These are phyloP conservation scores for Zeus faber DNA, from an alignment of 2,113 vertebrate species.

Conservation along the genomic window DNA sequence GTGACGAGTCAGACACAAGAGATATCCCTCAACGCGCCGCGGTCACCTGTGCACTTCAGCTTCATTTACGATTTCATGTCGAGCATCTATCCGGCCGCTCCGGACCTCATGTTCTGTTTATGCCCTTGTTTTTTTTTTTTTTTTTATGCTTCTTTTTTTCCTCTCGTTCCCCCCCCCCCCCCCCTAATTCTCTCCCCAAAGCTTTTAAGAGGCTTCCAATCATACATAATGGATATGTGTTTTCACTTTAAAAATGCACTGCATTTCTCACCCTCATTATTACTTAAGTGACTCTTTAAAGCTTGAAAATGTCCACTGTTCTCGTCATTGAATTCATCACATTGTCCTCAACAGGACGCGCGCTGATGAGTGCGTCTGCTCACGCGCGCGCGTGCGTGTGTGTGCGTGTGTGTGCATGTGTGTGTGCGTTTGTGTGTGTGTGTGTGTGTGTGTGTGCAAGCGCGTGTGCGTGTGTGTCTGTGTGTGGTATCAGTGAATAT, in stretches of 20 bases:
- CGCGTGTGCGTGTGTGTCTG: no score
- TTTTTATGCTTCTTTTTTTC: no score
- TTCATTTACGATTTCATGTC: conserved; percentile 73
- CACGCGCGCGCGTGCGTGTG: no score
- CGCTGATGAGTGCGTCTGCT: no score
- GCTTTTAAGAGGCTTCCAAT: conserved; percentile 75
- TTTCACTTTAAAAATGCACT: conserved; percentile 73
- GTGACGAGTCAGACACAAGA: conserved; percentile 52
- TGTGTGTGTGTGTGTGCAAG: no score
- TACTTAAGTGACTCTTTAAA: conserved; percentile 68
- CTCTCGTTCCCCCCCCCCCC: no score
- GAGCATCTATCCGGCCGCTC: conserved; percentile 59
- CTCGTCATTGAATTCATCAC: conserved; percentile 25
- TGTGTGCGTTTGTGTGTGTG: no score
- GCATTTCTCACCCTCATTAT: conserved; percentile 70
- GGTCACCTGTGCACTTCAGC: conserved; percentile 68
- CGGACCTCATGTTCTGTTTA: conserved; percentile 70
- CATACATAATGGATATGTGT: conserved; percentile 75
- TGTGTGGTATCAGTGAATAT: no score
- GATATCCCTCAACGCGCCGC: conserved; percentile 57
- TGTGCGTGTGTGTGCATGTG: no score
- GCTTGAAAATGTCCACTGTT: conserved; percentile 41
- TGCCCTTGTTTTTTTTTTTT: conserved; percentile 40
- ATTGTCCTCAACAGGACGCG: neutral
- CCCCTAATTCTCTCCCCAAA: conserved; percentile 63